A percentile compares a stretch with the other conserved stretches of the same genome.
Evolutionary conservation across 2,113 vertebrate species (phyloP).

Genomic region (Plecotus auritus): DNA sequence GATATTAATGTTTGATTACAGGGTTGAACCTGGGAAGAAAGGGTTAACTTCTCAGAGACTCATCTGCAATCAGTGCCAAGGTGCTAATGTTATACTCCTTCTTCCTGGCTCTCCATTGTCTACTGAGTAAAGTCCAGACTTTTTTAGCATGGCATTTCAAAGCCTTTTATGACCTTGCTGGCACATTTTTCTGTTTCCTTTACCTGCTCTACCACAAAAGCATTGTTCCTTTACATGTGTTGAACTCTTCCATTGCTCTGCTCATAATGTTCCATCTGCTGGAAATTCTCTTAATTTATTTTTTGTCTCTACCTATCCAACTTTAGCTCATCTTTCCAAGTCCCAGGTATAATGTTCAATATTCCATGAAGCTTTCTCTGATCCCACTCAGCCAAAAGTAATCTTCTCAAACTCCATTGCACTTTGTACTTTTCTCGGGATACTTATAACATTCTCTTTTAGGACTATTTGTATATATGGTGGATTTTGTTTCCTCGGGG

Average conservation of each 20-base stretch:
- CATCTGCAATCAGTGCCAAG: neutral
- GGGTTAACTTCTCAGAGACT: neutral
- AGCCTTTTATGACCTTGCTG: neutral
- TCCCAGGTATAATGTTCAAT: neutral
- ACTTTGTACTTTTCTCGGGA: conserved; percentile 6
- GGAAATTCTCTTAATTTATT: neutral
- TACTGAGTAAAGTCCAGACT: neutral
- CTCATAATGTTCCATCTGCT: neutral
- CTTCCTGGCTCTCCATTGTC: neutral
- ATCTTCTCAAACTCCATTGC: neutral
- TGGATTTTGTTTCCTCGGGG: neutral
- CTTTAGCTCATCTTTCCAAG: conserved; percentile 21
- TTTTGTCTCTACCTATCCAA: neutral
- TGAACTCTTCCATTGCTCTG: neutral
- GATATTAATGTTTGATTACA: neutral
- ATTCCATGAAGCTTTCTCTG: conserved; percentile 5
- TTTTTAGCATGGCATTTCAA: neutral
- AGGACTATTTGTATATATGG: neutral
- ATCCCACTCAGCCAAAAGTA: neutral
- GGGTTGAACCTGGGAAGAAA: neutral
- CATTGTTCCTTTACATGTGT: neutral
- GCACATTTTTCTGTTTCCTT: conserved; percentile 23
- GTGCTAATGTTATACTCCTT: neutral
- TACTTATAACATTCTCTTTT: neutral
- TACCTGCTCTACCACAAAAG: neutral